Evolutionary conservation across 2,113 vertebrate genomes (phyloP), one percentile per base, ranked within the genome.

Genomic region (Cygnus atratus): DNA sequence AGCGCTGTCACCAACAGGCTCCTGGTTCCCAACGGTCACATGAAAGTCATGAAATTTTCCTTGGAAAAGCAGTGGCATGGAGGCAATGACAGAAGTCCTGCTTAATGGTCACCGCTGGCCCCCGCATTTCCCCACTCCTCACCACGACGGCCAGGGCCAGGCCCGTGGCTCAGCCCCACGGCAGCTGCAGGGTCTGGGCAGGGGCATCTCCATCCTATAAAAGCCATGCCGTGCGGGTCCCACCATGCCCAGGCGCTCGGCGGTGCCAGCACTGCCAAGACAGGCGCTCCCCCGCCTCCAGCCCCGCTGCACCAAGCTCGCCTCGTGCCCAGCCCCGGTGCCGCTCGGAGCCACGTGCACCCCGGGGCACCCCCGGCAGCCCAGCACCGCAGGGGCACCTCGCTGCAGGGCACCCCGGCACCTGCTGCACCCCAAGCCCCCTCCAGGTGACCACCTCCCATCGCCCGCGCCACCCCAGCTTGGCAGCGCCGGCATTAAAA

Each of bases 131-230:
- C 8, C n/a, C 83, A 25, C 1, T 10, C 33, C 44, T 31, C 5
- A 0, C 35, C 1, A 1, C 4, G 4, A n/a, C n/a, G 6, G 0
- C 29, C 5, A 0, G 54, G 11, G 33, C 50, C 1, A 6, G 41
- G 37, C 71, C 17, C 10, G 2, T 11, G 3, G 75, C 61, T 52
- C 59, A 17, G 67, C 33, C 21, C 22, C 15, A 1, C 9, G 43
- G 25, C 87, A 74, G 76, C n/a, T 48, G 33, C 9, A 2, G 11
- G 21, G 22, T 28, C 41, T 6, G 41, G 33, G 31, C 35, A 9
- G 35, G 39, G 25, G 15, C 22, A 19, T 15, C 4, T 1, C 62
- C 9, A 0, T 24, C 8, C 3, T 16, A 18, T 28, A 25, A 12
- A 15, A 75, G 55, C 46, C 28, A 3, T 2, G 0, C 7, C 11